Conservation (phyloP, 2,113 vertebrate species). For the Cyanistes caeruleus region DNA sequence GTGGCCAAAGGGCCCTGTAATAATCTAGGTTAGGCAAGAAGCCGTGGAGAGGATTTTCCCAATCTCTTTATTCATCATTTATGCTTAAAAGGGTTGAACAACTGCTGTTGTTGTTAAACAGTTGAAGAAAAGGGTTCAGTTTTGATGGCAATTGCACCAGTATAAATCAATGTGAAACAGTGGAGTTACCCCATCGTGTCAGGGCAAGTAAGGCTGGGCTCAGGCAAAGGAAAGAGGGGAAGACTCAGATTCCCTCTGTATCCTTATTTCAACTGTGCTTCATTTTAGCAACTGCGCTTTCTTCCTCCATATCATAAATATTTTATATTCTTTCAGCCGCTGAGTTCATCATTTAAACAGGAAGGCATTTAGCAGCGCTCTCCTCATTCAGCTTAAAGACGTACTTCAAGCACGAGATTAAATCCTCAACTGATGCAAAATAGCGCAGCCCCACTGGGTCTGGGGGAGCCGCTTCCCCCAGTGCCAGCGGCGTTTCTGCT, state of each 20-base stretch:
- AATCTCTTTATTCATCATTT: background rate
- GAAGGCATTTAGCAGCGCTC: constrained; percentile 5
- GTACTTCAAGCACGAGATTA: background rate
- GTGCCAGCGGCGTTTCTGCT: background rate
- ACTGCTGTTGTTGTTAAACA: background rate
- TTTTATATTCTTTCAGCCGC: background rate
- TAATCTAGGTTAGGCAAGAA: background rate
- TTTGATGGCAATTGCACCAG: background rate
- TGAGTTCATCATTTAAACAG: constrained; percentile 37
- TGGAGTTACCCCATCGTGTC: background rate
- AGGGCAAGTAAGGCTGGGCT: background rate
- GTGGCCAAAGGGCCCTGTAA: background rate
- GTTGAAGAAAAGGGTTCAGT: background rate
- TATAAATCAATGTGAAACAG: background rate
- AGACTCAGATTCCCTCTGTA: constrained; percentile 23
- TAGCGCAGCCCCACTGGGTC: background rate
- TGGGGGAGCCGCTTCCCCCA: background rate
- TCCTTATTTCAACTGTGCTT: constrained; percentile 55
- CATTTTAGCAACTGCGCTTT: background rate
- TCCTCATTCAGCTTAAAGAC: background rate
- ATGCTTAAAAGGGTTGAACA: background rate
- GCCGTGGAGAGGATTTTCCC: background rate
- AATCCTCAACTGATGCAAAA: background rate
- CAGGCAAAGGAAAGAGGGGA: background rate
- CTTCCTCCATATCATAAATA: constrained; percentile 32